These are phyloP conservation scores for Drosophila ambigua DNA, from an alignment of 1,140 invertebrate genomes.

Conservation along the genomic window DNA sequence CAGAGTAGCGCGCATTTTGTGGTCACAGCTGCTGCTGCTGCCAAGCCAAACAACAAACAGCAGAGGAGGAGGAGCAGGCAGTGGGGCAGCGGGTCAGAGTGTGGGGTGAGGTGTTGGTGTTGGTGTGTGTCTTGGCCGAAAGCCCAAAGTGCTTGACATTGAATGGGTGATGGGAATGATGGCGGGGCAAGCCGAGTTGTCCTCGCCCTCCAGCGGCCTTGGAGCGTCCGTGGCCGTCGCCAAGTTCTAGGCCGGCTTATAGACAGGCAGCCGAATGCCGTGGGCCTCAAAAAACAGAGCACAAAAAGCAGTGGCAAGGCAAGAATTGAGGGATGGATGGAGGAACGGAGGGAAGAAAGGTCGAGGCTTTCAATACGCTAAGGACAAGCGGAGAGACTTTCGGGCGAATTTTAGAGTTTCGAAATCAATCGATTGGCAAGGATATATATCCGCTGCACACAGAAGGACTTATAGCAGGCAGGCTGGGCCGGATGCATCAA, in stretches of 20 bases:
- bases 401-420: no score
- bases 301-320: constrained; percentile 1
- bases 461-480: no score
- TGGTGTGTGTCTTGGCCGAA: constrained; percentile 28
- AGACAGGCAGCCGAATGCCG: constrained; percentile 6
- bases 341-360: constrained; percentile 5
- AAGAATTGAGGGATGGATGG: constrained; percentile 2
- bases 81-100: not conserved
- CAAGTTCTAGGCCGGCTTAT: constrained; percentile 56
- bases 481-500: no score
- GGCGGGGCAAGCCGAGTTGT: constrained; percentile 3
- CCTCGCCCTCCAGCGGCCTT: constrained; percentile 53
- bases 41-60: constrained; percentile 22
- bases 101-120: not conserved
- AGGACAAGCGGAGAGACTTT: not conserved
- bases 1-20: constrained; percentile 8
- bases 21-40: constrained; percentile 33
- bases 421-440: no score
- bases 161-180: not conserved
- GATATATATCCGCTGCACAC: no score
- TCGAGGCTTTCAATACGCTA: constrained; percentile 27
- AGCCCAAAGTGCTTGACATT: constrained; percentile 49
- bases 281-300: constrained; percentile 13
- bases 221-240: constrained; percentile 31
- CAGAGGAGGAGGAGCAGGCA: not conserved